phyloP scores from a whole-genome alignment of 2,797 vertebrate species.

The Eremophila alpestris region DNA sequence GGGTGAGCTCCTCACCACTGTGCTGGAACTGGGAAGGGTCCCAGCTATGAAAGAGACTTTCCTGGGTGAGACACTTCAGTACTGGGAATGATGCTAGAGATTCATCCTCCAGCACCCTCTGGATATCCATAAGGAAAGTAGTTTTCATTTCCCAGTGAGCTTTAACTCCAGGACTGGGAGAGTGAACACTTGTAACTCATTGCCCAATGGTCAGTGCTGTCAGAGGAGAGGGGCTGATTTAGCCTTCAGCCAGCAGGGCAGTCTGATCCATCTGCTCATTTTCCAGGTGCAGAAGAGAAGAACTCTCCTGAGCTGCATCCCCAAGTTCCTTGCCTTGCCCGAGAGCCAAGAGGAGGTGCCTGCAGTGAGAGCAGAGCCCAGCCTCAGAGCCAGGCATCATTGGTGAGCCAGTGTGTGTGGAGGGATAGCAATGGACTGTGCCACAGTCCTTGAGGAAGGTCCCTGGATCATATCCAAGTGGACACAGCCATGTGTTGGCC shows the following conservation, averaged over 20 bases:
- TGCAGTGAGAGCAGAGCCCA: accelerated
- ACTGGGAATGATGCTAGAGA: background rate
- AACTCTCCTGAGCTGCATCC: background rate
- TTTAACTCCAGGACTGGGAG: background rate
- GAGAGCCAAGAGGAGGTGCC: background rate
- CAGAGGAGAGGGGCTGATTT: background rate
- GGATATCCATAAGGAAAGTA: background rate
- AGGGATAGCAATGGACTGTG: background rate
- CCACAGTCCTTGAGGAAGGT: background rate
- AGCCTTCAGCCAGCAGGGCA: background rate
- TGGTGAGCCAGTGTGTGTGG: accelerated
- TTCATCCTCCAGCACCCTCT: accelerated
- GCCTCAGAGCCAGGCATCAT: accelerated
- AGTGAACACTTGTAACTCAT: accelerated
- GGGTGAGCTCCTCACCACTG: accelerated
- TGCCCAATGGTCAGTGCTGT: accelerated
- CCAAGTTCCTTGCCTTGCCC: background rate
- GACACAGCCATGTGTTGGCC: accelerated
- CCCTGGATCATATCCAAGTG: accelerated
- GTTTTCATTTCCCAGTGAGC: background rate
- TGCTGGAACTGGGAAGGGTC: background rate
- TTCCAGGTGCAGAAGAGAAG: background rate
- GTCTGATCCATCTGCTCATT: background rate
- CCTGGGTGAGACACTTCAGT: background rate
- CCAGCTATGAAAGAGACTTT: background rate